Evolutionary conservation across 2,888 invertebrate species (phyloP).

Genomic region (Liopterus haemorrhoidalis): DNA sequence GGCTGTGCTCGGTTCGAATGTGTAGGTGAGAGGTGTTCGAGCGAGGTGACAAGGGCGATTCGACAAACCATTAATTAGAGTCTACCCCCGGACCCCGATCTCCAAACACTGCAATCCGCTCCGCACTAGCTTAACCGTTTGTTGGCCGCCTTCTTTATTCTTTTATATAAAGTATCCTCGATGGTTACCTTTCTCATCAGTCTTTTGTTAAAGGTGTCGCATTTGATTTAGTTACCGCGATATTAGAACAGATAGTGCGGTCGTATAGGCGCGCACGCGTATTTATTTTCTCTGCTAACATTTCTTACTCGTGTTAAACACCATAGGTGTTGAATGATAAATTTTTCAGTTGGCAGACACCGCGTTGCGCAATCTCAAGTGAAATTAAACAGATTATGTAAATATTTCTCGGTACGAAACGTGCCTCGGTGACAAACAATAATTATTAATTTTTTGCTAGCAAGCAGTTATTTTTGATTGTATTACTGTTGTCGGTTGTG

Average conservation of each 20-base stretch:
- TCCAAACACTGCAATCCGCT: no score
- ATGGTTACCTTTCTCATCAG: conserved; percentile 10
- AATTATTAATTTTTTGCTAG: neutral
- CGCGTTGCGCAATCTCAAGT: neutral
- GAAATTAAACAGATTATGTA: neutral
- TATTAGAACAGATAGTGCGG: conserved; percentile 5
- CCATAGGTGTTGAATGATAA: neutral
- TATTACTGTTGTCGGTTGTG: no score
- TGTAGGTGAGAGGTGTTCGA: neutral
- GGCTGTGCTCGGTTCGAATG: no score
- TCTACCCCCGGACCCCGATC: no score
- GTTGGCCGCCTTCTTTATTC: conserved; percentile 17
- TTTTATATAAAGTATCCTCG: conserved; percentile 12
- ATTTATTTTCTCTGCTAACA: neutral
- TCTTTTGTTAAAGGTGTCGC: conserved; percentile 17
- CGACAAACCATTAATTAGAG: conserved; percentile 9
- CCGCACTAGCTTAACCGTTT: neutral
- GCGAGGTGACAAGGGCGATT: conserved; percentile 7
- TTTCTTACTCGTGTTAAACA: neutral
- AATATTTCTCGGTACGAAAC: neutral
- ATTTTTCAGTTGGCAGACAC: no score
- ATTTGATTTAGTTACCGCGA: conserved; percentile 14
- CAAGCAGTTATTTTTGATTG: no score
- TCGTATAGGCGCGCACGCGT: neutral
- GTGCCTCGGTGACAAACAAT: neutral